Conservation (phyloP, 2,797 vertebrate species). For the Anniella stebbinsi region DNA sequence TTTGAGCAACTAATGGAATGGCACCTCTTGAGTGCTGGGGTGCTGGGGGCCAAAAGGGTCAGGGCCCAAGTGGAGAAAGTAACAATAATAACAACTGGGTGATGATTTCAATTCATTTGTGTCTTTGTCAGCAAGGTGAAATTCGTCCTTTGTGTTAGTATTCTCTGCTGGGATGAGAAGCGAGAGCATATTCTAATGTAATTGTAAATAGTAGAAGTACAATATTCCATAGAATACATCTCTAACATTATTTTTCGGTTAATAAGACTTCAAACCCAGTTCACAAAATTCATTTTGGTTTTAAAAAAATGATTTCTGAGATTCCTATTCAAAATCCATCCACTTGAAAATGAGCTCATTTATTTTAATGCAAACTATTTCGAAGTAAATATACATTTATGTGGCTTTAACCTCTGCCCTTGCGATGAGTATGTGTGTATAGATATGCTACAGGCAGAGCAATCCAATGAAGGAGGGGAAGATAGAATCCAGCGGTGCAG, state of each 20-base stretch:
- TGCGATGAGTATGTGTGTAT: neutral
- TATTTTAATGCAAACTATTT: neutral
- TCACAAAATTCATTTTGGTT: neutral
- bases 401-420: neutral
- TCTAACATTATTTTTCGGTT: neutral
- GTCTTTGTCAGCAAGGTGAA: constrained; percentile 41
- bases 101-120: constrained; percentile 61
- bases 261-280: neutral
- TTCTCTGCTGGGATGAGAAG: constrained; percentile 57
- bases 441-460: neutral
- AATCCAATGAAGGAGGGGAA: neutral
- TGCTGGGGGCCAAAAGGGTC: constrained; percentile 55
- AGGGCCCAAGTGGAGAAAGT: constrained; percentile 46
- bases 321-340: neutral
- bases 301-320: neutral
- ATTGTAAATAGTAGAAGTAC: constrained; percentile 9
- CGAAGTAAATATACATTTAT: neutral
- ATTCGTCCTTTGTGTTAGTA: constrained; percentile 53
- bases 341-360: neutral
- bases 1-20: neutral
- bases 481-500: neutral
- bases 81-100: neutral
- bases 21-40: constrained; percentile 26
- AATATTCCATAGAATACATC: neutral
- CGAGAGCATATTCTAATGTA: constrained; percentile 59